A percentile compares a stretch with the other conserved stretches of the same genome.
Evolutionary conservation across 2,113 vertebrate genomes (phyloP).

Genomic region (Bettongia penicillata): DNA sequence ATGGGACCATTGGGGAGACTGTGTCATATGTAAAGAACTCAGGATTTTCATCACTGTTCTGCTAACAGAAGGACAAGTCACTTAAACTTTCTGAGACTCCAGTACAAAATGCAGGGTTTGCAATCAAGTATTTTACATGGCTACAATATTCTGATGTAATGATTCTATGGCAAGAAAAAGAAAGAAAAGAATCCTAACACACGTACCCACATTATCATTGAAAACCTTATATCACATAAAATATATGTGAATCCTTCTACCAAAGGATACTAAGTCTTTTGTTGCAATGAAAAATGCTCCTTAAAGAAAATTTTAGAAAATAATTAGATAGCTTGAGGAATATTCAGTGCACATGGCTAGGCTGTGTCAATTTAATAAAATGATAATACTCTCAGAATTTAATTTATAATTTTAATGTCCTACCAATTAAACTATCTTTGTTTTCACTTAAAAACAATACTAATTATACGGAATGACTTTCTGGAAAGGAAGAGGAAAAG

Average conservation of each 20-base stretch:
- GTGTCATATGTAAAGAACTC: not conserved
- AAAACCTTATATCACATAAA: not conserved
- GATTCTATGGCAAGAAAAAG: not conserved
- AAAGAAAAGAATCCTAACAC: not conserved
- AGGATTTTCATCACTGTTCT: not conserved
- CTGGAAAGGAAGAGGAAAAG: not conserved
- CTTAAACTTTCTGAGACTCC: not conserved
- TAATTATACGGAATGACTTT: not conserved
- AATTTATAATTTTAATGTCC: not conserved
- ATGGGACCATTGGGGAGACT: not conserved
- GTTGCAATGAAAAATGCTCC: not conserved
- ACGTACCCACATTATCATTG: not conserved
- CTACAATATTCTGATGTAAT: not conserved
- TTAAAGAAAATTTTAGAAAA: not conserved
- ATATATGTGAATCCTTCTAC: not conserved
- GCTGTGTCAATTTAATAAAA: not conserved
- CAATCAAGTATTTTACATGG: not conserved
- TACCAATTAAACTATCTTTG: not conserved
- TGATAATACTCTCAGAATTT: not conserved
- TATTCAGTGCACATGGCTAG: not conserved
- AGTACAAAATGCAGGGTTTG: not conserved
- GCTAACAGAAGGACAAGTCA: not conserved
- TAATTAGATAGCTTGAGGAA: not conserved
- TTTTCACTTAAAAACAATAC: not conserved
- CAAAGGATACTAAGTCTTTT: not conserved